phyloP scores from a whole-genome alignment of 2,797 vertebrate species.

The Lacerta viridis region DNA sequence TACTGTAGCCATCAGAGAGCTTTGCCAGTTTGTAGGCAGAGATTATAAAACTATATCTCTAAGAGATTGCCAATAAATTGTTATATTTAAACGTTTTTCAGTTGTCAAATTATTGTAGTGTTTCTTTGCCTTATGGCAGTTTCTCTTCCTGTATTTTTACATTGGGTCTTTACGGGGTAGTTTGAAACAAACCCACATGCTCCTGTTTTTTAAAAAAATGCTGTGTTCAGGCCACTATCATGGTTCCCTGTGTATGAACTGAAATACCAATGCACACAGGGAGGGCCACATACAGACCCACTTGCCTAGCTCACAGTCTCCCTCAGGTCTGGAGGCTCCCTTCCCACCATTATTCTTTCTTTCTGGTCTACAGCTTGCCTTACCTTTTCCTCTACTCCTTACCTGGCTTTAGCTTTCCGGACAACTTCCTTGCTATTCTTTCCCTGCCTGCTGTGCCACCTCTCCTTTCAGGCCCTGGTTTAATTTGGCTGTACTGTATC shows the following conservation, averaged over 20 bases:
- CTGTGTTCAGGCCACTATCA: background rate
- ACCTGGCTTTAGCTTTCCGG: background rate
- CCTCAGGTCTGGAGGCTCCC: background rate
- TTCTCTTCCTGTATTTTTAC: background rate
- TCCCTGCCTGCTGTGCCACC: background rate
- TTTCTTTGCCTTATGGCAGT: background rate
- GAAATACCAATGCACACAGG: background rate
- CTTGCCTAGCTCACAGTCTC: background rate
- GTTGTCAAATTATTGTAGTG: constrained; percentile 33
- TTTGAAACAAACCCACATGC: constrained; percentile 4
- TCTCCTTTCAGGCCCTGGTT: background rate
- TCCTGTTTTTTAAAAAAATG: background rate
- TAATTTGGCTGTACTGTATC: background rate
- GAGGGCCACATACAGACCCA: background rate
- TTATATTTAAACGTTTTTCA: constrained; percentile 23
- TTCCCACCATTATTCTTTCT: background rate
- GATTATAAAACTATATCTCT: background rate
- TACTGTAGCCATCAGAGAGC: background rate
- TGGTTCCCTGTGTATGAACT: background rate
- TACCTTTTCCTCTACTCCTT: background rate
- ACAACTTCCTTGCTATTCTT: background rate
- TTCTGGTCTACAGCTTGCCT: background rate
- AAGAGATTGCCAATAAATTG: constrained; percentile 31
- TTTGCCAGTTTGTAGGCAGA: constrained; percentile 32
- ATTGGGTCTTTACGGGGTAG: background rate